phyloP scores from a whole-genome alignment of 2,888 invertebrate species.

The Diplolepis rosae region DNA sequence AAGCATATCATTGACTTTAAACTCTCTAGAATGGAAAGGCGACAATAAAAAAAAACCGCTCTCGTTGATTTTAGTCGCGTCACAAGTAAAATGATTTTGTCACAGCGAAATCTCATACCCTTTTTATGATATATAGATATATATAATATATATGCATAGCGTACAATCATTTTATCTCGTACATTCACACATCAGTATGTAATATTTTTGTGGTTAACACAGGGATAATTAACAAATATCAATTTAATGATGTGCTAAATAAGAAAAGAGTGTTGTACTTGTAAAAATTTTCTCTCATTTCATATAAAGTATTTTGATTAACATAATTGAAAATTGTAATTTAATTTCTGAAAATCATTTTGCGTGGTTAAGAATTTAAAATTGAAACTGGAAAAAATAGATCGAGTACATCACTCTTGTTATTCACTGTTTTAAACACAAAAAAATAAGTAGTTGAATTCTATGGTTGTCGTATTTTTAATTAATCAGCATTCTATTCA shows the following conservation, averaged over 20 bases:
- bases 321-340: too few relatives aligned
- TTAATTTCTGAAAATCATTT: too few relatives aligned
- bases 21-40: not conserved
- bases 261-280: not conserved
- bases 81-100: not conserved
- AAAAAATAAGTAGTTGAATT: not conserved
- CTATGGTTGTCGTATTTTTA: too few relatives aligned
- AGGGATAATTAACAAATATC: not conserved
- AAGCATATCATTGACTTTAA: not conserved
- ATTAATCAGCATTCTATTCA: conserved; percentile 28
- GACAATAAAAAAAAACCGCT: not conserved
- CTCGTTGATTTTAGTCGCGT: not conserved
- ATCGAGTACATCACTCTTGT: not conserved
- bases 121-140: not conserved
- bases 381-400: too few relatives aligned
- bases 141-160: not conserved
- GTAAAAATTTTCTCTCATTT: not conserved
- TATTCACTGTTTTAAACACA: not conserved
- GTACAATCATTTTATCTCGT: not conserved
- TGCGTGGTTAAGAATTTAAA: too few relatives aligned
- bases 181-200: not conserved
- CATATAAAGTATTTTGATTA: not conserved
- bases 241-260: not conserved
- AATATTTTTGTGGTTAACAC: not conserved
- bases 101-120: not conserved